Evolutionary conservation across 2,888 invertebrate species (phyloP).

Genomic region (Dioctria rufipes): DNA sequence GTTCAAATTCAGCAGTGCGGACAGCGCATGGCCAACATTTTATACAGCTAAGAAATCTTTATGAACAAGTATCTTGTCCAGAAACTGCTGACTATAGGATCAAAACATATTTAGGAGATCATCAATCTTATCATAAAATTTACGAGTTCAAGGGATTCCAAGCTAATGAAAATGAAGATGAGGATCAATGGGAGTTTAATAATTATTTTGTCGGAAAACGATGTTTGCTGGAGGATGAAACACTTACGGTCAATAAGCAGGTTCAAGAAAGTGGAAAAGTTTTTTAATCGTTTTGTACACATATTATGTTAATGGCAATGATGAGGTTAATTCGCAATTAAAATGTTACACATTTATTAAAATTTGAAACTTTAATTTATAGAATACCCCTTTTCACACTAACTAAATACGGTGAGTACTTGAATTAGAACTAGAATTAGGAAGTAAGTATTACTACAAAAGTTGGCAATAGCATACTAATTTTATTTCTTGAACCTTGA

Average conservation of each 20-base stretch:
- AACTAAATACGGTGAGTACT: too few species aligned
- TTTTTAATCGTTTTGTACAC: not conserved
- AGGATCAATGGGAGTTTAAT: constrained; percentile 69
- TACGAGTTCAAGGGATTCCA: constrained; percentile 60
- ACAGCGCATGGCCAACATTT: constrained; percentile 68
- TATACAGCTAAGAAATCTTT: constrained; percentile 68
- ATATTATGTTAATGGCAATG: not conserved
- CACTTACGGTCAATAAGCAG: constrained; percentile 59
- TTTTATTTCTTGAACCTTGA: too few species aligned
- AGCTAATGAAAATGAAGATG: constrained; percentile 63
- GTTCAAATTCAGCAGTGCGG: constrained; percentile 63
- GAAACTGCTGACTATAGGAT: constrained; percentile 61
- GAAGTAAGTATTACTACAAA: too few species aligned
- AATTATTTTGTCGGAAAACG: constrained; percentile 68
- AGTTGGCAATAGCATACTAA: too few species aligned
- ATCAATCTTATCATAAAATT: constrained; percentile 61
- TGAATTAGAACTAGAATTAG: too few species aligned
- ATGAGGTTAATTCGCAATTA: too few species aligned
- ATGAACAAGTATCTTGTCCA: constrained; percentile 68
- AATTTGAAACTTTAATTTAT: too few species aligned
- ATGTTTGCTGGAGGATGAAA: constrained; percentile 69
- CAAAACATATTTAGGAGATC: constrained; percentile 60
- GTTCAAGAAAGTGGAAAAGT: constrained; percentile 22
- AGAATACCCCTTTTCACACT: too few species aligned
- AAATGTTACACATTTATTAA: too few species aligned